Percentiles rank a stretch among this genome's conserved stretches.
These are phyloP conservation scores for Upupa epops DNA, from an alignment of 2,113 vertebrate species.

Conservation along the genomic window DNA sequence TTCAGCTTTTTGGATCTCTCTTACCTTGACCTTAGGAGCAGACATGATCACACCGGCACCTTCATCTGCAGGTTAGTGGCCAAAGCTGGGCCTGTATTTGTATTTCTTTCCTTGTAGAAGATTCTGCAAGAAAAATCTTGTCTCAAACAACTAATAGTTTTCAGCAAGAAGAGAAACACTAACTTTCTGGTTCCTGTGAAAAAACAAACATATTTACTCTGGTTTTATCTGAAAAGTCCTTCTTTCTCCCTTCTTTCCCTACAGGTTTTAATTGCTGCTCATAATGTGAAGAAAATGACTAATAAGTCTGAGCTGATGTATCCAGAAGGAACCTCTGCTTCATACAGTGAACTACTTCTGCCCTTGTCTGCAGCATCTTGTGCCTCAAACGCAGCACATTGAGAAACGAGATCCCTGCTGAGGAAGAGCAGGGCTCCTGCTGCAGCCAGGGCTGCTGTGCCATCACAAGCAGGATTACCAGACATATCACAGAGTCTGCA, in stretches of 20 bases:
- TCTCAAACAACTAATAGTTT: neutral
- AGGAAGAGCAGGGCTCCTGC: neutral
- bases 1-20: neutral
- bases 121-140: neutral
- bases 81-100: neutral
- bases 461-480: neutral
- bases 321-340: neutral
- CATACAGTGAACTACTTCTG: neutral
- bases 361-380: neutral
- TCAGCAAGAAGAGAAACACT: neutral
- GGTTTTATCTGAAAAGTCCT: neutral
- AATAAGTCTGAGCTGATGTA: neutral
- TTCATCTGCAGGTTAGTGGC: fast-evolving
- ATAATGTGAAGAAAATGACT: neutral
- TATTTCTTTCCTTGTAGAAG: neutral
- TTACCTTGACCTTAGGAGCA: neutral
- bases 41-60: neutral
- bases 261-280: neutral
- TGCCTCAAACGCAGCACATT: neutral
- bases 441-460: neutral
- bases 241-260: neutral
- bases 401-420: neutral
- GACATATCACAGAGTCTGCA: neutral
- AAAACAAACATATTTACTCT: neutral
- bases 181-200: neutral